Conservation (phyloP, 2,888 invertebrate species). For the Galerucella calmariensis region DNA sequence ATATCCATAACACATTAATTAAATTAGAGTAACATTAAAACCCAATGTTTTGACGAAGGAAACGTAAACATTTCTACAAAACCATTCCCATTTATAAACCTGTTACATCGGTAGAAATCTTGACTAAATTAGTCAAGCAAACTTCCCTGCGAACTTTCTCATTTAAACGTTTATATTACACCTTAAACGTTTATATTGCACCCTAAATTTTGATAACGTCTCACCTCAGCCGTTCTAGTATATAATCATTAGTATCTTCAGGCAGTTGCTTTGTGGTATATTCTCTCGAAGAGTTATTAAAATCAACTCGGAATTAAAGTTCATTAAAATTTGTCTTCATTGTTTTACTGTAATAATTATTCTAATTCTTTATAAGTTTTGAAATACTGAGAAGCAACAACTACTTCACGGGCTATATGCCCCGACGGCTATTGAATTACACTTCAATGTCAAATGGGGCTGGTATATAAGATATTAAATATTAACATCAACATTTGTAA, state of each 20-base stretch:
- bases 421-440: too few species aligned
- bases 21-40: background rate
- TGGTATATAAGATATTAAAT: too few species aligned
- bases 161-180: constrained; percentile 41
- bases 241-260: constrained; percentile 51
- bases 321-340: background rate
- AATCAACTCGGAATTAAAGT: background rate
- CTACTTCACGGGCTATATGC: too few species aligned
- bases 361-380: too few species aligned
- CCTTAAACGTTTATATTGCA: constrained; percentile 48
- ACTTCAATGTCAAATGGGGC: too few species aligned
- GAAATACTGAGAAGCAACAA: too few species aligned
- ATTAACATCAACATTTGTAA: too few species aligned
- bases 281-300: constrained; percentile 10
- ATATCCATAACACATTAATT: background rate
- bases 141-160: constrained; percentile 44
- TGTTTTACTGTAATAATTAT: too few species aligned
- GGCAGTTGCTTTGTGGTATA: constrained; percentile 27
- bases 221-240: constrained; percentile 51
- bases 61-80: background rate
- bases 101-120: constrained; percentile 44
- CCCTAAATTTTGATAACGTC: constrained; percentile 52
- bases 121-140: constrained; percentile 49
- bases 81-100: constrained; percentile 15
- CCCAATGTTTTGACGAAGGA: background rate